A percentile compares a stretch with the other conserved stretches of the same genome.
These are phyloP conservation scores for Alces alces DNA, from an alignment of 2,113 vertebrate genomes.

Conservation along the genomic window DNA sequence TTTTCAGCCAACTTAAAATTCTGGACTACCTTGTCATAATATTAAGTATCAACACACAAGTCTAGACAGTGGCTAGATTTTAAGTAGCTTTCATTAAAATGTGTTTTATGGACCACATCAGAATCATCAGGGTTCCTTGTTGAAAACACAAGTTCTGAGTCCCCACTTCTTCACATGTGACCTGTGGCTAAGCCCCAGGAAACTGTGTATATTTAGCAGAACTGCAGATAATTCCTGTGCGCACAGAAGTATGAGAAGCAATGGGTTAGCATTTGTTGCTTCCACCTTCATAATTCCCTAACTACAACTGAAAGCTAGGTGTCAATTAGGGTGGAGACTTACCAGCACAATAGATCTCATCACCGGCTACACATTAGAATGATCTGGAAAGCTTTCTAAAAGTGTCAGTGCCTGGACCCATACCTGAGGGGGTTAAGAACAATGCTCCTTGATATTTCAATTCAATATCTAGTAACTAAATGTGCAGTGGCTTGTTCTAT, in stretches of 20 bases:
- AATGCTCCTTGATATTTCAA: background rate
- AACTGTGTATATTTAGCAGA: background rate
- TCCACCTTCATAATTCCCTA: background rate
- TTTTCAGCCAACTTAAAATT: background rate
- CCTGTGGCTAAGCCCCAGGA: background rate
- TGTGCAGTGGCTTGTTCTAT: background rate
- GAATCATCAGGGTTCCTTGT: background rate
- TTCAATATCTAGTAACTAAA: background rate
- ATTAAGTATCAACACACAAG: background rate
- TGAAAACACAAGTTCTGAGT: background rate
- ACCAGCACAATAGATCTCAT: background rate
- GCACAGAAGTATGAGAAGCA: background rate
- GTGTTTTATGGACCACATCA: background rate
- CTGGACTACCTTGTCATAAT: background rate
- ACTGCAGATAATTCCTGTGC: background rate
- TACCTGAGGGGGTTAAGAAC: background rate
- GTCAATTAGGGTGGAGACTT: background rate
- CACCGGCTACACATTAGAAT: background rate
- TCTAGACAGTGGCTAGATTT: background rate
- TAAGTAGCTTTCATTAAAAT: background rate
- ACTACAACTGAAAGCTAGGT: background rate
- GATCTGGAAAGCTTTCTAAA: background rate
- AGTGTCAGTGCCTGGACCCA: background rate
- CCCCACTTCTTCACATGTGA: background rate
- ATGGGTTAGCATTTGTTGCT: background rate